Conservation (phyloP, 2,888 invertebrate genomes). For the Watsonalla cultraria region DNA sequence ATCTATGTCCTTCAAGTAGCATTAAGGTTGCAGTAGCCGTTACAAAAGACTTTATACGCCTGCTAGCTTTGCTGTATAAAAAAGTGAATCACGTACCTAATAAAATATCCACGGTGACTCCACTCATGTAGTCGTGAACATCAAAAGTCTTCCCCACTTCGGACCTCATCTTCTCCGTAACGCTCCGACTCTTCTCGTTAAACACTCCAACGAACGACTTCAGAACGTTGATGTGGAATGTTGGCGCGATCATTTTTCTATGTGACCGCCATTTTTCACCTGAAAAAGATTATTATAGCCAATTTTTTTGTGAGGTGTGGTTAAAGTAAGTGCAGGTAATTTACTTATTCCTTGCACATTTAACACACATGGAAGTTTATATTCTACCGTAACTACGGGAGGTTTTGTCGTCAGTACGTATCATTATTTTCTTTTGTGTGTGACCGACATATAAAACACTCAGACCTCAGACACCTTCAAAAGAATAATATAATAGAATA, state of each 20-base stretch:
- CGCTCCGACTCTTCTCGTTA: constrained; percentile 82
- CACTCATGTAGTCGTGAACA: constrained; percentile 85
- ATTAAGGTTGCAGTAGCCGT: no score
- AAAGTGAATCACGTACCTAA: constrained; percentile 51
- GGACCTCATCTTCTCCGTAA: constrained; percentile 79
- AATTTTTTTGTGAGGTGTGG: neutral
- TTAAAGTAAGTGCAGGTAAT: neutral
- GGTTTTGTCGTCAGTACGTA: no score
- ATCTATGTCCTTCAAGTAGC: no score
- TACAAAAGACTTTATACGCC: no score
- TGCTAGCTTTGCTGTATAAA: neutral
- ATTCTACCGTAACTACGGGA: no score
- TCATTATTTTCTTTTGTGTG: no score
- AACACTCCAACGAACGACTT: constrained; percentile 87
- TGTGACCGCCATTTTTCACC: constrained; percentile 87
- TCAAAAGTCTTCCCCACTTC: constrained; percentile 82
- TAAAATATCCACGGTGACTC: constrained; percentile 85
- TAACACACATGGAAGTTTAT: no score
- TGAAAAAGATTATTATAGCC: constrained; percentile 21
- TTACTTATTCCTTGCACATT: neutral
- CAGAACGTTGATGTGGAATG: constrained; percentile 88
- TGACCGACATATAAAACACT: no score
- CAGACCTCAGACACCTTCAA: no score
- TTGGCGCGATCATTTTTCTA: constrained; percentile 88
- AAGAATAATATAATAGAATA: no score